phyloP scores from a whole-genome alignment of 2,797 vertebrate species.

The Margarornis squamiger region DNA sequence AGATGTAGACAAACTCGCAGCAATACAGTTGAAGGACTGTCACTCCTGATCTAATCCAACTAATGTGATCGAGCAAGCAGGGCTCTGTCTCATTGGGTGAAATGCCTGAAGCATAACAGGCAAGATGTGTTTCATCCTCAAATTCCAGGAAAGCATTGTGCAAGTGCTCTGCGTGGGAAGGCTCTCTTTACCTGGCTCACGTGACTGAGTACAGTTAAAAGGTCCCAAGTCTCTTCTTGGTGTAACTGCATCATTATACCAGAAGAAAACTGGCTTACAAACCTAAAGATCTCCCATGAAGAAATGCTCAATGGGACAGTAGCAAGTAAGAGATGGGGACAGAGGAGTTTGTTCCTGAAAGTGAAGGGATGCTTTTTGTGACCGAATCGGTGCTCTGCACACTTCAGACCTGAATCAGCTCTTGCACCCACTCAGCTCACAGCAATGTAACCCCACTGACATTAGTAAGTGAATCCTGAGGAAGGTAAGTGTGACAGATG shows the following conservation, averaged over 20 bases:
- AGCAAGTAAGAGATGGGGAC: not conserved
- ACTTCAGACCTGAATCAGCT: not conserved
- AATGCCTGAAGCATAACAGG: constrained; percentile 64
- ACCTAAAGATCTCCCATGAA: not conserved
- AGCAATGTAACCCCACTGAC: not conserved
- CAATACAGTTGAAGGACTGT: not conserved
- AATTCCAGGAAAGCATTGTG: constrained; percentile 71
- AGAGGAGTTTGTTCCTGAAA: not conserved
- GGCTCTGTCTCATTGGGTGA: constrained; percentile 55
- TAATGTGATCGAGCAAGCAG: constrained; percentile 30
- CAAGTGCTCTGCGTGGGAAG: constrained; percentile 64
- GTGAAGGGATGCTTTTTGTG: not conserved
- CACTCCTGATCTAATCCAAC: constrained; percentile 4
- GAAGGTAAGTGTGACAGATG: not conserved
- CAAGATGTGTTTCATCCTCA: constrained; percentile 66
- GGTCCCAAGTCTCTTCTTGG: not conserved
- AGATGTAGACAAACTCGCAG: not conserved
- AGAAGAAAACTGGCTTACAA: not conserved
- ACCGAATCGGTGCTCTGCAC: not conserved
- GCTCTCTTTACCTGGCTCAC: constrained; percentile 30
- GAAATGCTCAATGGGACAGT: not conserved
- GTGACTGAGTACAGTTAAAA: constrained; percentile 47
- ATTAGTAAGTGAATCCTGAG: not conserved
- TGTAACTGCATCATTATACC: not conserved
- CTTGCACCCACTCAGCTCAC: not conserved